Evolutionary conservation across 2,113 vertebrate species (phyloP).

Genomic region (Rhinolophus ferrumequinum): DNA sequence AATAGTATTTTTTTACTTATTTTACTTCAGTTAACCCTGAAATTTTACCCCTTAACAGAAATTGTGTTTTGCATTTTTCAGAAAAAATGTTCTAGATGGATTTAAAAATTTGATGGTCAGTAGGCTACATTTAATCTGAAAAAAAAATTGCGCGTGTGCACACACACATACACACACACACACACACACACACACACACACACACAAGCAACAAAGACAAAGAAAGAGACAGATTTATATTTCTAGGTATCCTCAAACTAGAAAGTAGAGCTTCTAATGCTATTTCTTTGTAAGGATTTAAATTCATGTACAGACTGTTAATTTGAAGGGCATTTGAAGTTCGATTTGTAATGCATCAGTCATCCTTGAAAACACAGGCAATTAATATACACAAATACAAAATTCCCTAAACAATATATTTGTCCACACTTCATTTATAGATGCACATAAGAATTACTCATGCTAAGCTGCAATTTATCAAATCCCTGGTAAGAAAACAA

Average conservation of each 20-base stretch:
- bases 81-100: background rate
- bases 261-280: background rate
- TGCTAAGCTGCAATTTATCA: conserved; percentile 65
- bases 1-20: background rate
- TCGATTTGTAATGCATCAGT: conserved; percentile 69
- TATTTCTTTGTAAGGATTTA: conserved; percentile 56
- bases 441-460: conserved; percentile 75
- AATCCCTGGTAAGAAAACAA: conserved; percentile 63
- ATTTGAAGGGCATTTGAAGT: conserved; percentile 59
- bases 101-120: background rate
- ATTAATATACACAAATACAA: conserved; percentile 64
- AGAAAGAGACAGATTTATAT: background rate
- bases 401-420: conserved; percentile 73
- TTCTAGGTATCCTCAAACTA: background rate
- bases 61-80: background rate
- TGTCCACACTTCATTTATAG: conserved; percentile 76
- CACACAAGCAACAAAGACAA: too few relatives aligned
- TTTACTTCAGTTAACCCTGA: background rate
- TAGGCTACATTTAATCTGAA: background rate
- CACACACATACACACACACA: too few relatives aligned
- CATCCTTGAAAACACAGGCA: conserved; percentile 45
- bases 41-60: background rate
- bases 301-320: background rate
- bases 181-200: too few relatives aligned
- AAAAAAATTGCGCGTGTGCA: background rate